Conservation (phyloP, 2,888 invertebrate species). For the Sympetrum striolatum region DNA sequence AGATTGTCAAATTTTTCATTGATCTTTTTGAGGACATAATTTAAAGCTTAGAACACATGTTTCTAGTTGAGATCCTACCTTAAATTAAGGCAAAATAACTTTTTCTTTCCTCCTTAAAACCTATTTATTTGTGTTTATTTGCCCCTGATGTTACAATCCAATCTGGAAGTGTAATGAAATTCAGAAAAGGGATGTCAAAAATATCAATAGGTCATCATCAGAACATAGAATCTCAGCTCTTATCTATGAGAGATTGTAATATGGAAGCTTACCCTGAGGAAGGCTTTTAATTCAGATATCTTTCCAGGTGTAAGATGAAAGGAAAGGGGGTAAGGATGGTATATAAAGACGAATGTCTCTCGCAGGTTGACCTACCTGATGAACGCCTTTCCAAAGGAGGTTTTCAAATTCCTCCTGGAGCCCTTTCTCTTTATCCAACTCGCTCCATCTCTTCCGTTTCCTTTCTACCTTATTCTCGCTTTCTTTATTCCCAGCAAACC, state of each 20-base stretch:
- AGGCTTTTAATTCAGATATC: too few species aligned
- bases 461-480: not conserved
- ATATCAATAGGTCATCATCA: not conserved
- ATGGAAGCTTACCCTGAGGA: too few species aligned
- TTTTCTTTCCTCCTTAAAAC: too few species aligned
- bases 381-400: not conserved
- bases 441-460: not conserved
- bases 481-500: not conserved
- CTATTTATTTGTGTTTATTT: not conserved
- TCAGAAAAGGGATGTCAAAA: not conserved
- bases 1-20: too few species aligned
- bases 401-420: not conserved
- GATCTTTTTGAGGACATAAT: too few species aligned
- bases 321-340: not conserved
- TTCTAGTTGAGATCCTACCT: too few species aligned
- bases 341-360: not conserved
- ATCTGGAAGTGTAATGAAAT: not conserved
- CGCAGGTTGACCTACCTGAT: not conserved
- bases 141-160: not conserved
- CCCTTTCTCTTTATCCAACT: not conserved
- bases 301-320: too few species aligned
- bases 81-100: too few species aligned
- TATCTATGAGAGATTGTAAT: too few species aligned
- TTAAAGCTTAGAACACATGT: too few species aligned
- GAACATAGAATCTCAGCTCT: too few species aligned